These are phyloP conservation scores for Hetaerina americana DNA, from an alignment of 1,140 invertebrate genomes.

Conservation along the genomic window DNA sequence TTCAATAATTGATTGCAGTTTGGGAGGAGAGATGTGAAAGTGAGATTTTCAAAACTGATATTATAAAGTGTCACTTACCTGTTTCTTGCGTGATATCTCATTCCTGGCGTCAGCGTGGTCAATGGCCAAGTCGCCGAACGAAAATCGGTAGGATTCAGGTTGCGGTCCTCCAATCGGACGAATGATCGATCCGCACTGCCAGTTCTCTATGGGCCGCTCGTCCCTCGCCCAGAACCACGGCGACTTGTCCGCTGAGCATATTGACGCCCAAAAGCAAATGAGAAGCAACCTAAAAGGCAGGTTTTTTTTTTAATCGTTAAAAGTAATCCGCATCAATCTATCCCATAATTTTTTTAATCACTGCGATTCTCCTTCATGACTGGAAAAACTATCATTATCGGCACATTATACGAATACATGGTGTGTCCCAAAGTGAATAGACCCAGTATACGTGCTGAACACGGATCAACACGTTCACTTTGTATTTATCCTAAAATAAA, in stretches of 20 bases:
- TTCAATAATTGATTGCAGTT: background rate
- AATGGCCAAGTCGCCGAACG: background rate
- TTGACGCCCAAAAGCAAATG: too few species aligned
- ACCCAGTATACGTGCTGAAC: too few species aligned
- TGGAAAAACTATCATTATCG: too few species aligned
- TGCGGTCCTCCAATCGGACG: background rate
- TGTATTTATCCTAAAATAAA: too few species aligned
- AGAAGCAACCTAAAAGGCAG: too few species aligned
- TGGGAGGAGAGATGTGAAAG: background rate
- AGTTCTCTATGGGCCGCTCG: background rate
- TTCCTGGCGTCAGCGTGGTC: background rate
- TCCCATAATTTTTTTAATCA: too few species aligned
- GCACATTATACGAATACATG: too few species aligned
- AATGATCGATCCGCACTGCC: background rate
- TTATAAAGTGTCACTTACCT: background rate
- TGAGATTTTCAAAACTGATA: background rate
- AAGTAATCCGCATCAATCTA: too few species aligned
- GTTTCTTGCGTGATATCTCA: background rate
- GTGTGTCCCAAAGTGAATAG: too few species aligned
- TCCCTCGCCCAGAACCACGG: background rate
- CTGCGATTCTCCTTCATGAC: too few species aligned
- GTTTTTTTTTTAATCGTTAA: too few species aligned
- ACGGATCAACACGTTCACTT: too few species aligned
- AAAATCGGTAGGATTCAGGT: background rate
- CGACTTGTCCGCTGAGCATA: background rate